Base-by-base conservation (phyloP, 2,888 invertebrate genomes). In the Cartodere bifasciata region DNA sequence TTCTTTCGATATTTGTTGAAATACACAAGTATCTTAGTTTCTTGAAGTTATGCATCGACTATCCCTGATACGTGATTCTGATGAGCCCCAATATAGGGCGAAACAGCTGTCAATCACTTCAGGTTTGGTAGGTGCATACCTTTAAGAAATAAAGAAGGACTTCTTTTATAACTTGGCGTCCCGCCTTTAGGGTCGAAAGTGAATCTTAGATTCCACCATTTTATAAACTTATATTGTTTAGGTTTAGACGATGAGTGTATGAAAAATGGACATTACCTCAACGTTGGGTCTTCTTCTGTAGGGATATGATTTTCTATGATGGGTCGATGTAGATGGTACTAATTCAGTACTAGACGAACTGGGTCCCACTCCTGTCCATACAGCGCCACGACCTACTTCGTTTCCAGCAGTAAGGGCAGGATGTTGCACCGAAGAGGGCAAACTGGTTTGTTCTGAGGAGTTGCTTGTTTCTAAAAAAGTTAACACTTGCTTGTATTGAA, bases 321-420 rank as follows among this genome's bases (percentile, higher is more conserved):
- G 40, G 30, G 40, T 42, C 3, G 51, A 47, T 2, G 59, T 63
- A 9, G 65, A 61, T 37, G 67, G 66, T 37, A 67, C 62, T 31
- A 67, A 54, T 41, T 62, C 63, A 48, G 34, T 23, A 12, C 34
- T 29, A 13, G 21, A 9, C 3, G 29, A 21, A 9, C 13, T 17
- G 14, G 17, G 5, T 12, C 9, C 24, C 11, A 7, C 24, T 6
- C 24, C 4, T 3, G 24, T 10, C 6, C 3, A n/a, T 23, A 4
- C 6, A 13, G 12, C 4, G 4, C 4, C 4, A 3, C 3, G 24
- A 20, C 48, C 48, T 4, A 55, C 45, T 46, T 58, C 57, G 31
- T 52, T 55, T 6, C 57, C 56, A 4, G 55, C 55, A 27, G 52
- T 44, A n/a, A 58, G 42, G 2, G 57, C 57, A 2, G 54, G 55